Evolutionary conservation across 2,797 vertebrate genomes (phyloP).

Genomic region (Phrynocephalus guinanensis): DNA sequence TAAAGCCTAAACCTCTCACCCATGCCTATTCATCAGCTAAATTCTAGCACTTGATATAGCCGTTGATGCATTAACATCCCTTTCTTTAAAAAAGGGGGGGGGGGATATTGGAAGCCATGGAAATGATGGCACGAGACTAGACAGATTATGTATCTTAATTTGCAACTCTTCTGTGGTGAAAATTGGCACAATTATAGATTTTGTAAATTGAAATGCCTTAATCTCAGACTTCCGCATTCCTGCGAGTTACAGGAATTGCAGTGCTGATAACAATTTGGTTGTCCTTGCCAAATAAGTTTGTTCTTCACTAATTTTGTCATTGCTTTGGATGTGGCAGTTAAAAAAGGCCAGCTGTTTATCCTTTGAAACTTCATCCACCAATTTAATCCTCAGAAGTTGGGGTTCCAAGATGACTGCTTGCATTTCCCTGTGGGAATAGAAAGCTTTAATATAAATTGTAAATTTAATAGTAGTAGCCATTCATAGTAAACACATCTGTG

Average conservation of each 20-base stretch:
- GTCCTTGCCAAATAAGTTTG: conserved; percentile 37
- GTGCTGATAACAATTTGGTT: conserved; percentile 1
- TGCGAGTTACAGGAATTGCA: background rate
- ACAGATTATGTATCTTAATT: background rate
- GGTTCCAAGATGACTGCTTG: conserved; percentile 44
- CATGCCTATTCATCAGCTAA: too few species aligned
- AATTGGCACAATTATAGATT: background rate
- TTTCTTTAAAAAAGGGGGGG: background rate
- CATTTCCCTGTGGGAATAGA: conserved; percentile 60
- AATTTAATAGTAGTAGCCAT: conserved; percentile 62
- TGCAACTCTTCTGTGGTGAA: background rate
- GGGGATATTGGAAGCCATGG: background rate
- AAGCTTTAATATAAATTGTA: conserved; percentile 43
- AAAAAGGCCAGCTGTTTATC: conserved; percentile 35
- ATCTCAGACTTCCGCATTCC: background rate
- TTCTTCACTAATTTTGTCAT: conserved; percentile 17
- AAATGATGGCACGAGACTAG: background rate
- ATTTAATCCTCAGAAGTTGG: background rate
- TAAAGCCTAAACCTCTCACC: too few species aligned
- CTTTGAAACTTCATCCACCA: background rate
- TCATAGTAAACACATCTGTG: conserved; percentile 68
- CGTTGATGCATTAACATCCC: background rate
- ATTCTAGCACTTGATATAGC: background rate
- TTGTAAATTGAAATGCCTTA: background rate
- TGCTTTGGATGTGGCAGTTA: conserved; percentile 41